Base-by-base conservation (phyloP, 2,113 vertebrate species). In the Sander vitreus region DNA sequence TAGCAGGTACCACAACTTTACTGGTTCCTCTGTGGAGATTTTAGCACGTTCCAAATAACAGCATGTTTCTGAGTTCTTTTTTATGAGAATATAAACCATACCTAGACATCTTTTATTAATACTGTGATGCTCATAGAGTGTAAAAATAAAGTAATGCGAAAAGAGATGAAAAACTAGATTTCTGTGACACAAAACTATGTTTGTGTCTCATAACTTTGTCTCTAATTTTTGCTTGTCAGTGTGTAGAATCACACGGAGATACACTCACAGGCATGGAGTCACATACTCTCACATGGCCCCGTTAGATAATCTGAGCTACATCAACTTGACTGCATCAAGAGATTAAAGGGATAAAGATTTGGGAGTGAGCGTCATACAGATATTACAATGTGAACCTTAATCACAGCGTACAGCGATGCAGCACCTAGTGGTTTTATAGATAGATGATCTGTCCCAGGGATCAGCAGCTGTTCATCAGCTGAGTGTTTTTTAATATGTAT, bases 341-440 rank as follows among this genome's bases (percentile, higher is more conserved):
- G 92, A 91, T 92, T 89, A 91, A 66, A 43, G 66, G 75, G 90
- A 92, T 92, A 86, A 85, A 80, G 85, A 81, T 81, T 85, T 83
- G 53, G 39, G 59, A 80, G 47, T 51, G 54, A 33, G 60, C 60
- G 33, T 80, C 80, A 81, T 57, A 25, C 77, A 81, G 81, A 84
- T 68, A 75, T 81, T 74, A 85, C 78, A 83, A 55, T 78, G 81
- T 81, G 79, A 77, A 71, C 54, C 8, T 80, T 89, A 85, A 85
- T 89, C 73, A 90, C 80, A 76, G 85, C 45, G 33, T 5, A 43
- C 55, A 65, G 47, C 60, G 65, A 79, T 78, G 65, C 45, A 6
- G 39, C 27, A 50, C 9, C 19, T 18, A n/a, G 68, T 5, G 63
- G 53, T 63, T 71, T 51, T 62, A 1, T 6, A 0, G 14, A 19